Percentiles rank a stretch among this genome's conserved stretches.
Evolutionary conservation across 2,797 vertebrate species (phyloP).

Genomic region (Hippoglossus hippoglossus): DNA sequence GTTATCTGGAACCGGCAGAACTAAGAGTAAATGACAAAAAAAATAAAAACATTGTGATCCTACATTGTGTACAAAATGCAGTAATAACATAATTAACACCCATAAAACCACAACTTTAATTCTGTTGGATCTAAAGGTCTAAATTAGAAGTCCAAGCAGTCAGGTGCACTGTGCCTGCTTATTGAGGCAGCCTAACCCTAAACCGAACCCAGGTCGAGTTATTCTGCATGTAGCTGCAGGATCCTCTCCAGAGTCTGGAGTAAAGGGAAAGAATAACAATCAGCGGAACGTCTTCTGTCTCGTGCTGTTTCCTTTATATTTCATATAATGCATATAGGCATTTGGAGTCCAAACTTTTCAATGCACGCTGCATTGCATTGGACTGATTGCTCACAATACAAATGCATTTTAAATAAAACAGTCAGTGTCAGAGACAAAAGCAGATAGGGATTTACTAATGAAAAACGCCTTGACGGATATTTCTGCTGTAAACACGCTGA

Average conservation of each 20-base stretch:
- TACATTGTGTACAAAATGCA: slow-evolving; percentile 33
- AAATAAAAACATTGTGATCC: slow-evolving; percentile 14
- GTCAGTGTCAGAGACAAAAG: slow-evolving; percentile 2
- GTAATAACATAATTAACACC: slow-evolving; percentile 27
- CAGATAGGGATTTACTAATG: background rate
- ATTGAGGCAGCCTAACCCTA: slow-evolving; percentile 26
- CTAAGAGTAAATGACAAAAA: background rate
- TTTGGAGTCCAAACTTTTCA: slow-evolving; percentile 5
- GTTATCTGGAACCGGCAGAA: slow-evolving; percentile 2
- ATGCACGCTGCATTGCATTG: background rate
- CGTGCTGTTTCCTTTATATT: background rate
- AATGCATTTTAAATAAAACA: background rate
- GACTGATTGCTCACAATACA: background rate
- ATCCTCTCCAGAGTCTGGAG: slow-evolving; percentile 58
- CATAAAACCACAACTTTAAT: slow-evolving; percentile 22
- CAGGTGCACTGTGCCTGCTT: slow-evolving; percentile 68
- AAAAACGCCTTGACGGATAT: slow-evolving; percentile 23
- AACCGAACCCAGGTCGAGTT: slow-evolving; percentile 31
- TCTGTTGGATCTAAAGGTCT: slow-evolving; percentile 4
- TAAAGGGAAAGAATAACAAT: slow-evolving; percentile 24
- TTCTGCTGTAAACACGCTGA: slow-evolving; percentile 29
- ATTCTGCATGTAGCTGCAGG: slow-evolving; percentile 36
- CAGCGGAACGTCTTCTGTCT: slow-evolving; percentile 11
- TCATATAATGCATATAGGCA: background rate
- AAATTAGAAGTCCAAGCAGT: slow-evolving; percentile 18